Evolutionary conservation across 2,888 invertebrate genomes (phyloP), one percentile per base, ranked within the genome.

Genomic region (Octodonta nipae): DNA sequence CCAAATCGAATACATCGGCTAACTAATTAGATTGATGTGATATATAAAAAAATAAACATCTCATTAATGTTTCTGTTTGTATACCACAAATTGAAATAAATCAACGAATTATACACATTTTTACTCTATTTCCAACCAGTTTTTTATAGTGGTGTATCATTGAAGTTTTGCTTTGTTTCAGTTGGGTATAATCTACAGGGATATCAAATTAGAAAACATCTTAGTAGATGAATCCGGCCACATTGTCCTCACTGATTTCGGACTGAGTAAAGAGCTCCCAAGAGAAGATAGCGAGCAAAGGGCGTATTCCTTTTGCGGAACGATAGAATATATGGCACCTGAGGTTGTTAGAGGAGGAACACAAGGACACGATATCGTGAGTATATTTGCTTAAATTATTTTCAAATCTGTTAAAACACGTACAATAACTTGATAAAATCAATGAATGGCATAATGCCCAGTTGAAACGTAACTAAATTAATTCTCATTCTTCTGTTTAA

Each of bases 281-380:
- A 71, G 54, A 70, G 68, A 54, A 32, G 50, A 52, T 24, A 66
- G 65, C 6, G 66, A 85, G 53, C 78, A 78, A 55, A 67, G 92
- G 41, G 86, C 96, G 1, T 92, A 92, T 66, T 93, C 92, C 40
- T 96, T 93, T 67, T 96, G 96, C 61, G 96, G 96, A 11, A 96
- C 95, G 41, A 86, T 95, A 50, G 95, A 96, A 60, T 96, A 96
- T 63, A 96, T 96, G 95, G 93, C 93, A 12, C 93, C 61, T 39
- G 71, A 80, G 57, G 78, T 79, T 24, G 78, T 80, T 38, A 63
- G 81, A 51, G 86, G 88, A 33, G 87, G 88, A 39, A 78, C 77
- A 33, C 75, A 78, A 45, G 95, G 95, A 13, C 93, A 95, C 64
- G 89, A 92, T 74, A 86, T 88, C 61, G 87, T 88, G 64, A 85